phyloP scores from a whole-genome alignment of 2,797 vertebrate genomes.

The Nannoperca australis region DNA sequence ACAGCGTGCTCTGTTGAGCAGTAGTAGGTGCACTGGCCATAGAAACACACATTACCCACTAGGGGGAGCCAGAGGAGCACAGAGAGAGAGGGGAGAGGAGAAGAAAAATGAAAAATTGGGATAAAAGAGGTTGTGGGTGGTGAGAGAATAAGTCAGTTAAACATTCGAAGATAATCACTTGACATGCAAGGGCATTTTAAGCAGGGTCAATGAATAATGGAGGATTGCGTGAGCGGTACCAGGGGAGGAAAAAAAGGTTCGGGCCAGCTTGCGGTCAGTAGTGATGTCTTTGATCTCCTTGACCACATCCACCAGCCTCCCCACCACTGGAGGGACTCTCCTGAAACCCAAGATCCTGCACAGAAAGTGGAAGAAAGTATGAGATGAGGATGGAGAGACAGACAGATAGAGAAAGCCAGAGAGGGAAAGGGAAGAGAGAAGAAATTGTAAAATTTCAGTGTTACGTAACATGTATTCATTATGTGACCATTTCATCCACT shows the following conservation, averaged over 20 bases:
- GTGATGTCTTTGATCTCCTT: conserved; percentile 89
- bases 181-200: neutral
- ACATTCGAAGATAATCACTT: conserved; percentile 20
- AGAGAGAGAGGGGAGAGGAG: conserved; percentile 2
- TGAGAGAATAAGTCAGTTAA: conserved; percentile 14
- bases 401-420: neutral
- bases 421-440: neutral
- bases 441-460: neutral
- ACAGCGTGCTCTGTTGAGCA: conserved; percentile 91
- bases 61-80: conserved; percentile 61
- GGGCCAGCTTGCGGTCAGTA: conserved; percentile 86
- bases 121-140: conserved; percentile 11
- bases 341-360: conserved; percentile 89
- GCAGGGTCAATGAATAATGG: conserved; percentile 22
- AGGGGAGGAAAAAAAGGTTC: conserved; percentile 90
- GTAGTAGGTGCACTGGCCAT: conserved; percentile 91
- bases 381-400: conserved; percentile 1
- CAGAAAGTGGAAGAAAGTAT: neutral
- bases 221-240: conserved; percentile 71
- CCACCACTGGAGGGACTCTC: conserved; percentile 87
- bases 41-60: conserved; percentile 92
- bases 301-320: conserved; percentile 86
- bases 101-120: neutral
- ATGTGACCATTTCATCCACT: neutral
- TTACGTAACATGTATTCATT: conserved; percentile 17